Conservation (phyloP, 2,113 vertebrate species). For the Petroica traversi region DNA sequence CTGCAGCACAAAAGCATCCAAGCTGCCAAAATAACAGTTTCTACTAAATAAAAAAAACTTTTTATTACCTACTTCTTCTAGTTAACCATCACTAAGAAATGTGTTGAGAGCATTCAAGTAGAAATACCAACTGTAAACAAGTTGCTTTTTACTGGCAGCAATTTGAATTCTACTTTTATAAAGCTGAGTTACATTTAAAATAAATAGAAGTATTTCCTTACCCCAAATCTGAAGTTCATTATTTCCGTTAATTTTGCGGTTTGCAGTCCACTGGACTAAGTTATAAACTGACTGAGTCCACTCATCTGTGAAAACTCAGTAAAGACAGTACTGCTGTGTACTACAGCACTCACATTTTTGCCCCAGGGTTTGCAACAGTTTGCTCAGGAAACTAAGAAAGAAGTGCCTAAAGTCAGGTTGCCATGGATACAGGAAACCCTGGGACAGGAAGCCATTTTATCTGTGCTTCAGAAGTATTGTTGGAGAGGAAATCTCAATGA, state of each 20-base stretch:
- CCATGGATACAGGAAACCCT: conserved; percentile 85
- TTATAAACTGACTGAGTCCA: neutral
- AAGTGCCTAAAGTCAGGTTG: conserved; percentile 73
- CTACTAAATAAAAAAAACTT: neutral
- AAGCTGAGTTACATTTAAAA: neutral
- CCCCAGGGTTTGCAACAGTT: conserved; percentile 34
- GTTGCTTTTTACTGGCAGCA: neutral
- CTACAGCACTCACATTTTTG: conserved; percentile 6
- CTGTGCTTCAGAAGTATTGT: conserved; percentile 74
- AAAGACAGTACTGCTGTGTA: neutral
- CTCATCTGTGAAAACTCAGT: neutral
- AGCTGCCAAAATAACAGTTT: neutral
- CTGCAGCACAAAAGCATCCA: neutral
- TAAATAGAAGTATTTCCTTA: conserved; percentile 67
- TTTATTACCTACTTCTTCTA: neutral
- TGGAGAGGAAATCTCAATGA: conserved; percentile 72
- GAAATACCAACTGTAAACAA: neutral
- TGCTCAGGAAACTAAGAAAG: conserved; percentile 72
- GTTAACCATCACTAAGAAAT: neutral
- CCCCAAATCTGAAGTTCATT: conserved; percentile 65
- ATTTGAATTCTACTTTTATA: neutral
- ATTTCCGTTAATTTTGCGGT: neutral
- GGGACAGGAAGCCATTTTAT: conserved; percentile 80
- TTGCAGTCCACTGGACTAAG: neutral
- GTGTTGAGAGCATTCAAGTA: neutral